Base-by-base conservation (phyloP, 2,113 vertebrate genomes). In the Benitochromis conjunctus region DNA sequence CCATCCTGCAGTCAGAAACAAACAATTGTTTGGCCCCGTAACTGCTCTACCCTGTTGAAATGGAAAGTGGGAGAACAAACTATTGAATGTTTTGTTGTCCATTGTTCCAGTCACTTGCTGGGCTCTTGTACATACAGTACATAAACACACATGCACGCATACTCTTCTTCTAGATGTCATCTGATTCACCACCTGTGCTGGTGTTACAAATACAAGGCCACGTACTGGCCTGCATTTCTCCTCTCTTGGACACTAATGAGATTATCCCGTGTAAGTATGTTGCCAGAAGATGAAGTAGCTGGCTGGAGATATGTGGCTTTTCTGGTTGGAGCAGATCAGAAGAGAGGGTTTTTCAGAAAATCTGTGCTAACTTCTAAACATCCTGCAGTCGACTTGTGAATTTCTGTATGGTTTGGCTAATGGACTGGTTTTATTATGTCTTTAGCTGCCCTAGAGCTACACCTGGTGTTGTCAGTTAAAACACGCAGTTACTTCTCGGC, bases 201-300 rank as follows among this genome's bases (percentile, higher is more conserved):
- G 78, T 83, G 91, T 92, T 93, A 94, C 86, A 92, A 92, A 90
- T 89, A 69, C 87, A 79, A 79, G 77, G 81, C 92, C 46, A 78
- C 11, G 60, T 80, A 53, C 90, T 71, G 71, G 83, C 90, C 86
- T 90, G 66, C 6, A 74, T 74, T 82, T 24, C 91, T 92, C 79
- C 80, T 69, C 84, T 74, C 89, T 89, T 38, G 82, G 88, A 92
- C 88, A 56, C 88, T 95, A 97, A 96, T 92, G 94, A 92, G 96
- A 96, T 97, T 96, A 95, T 90, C 87, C 62, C 89, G 86, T 91
- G 92, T 95, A 95, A 95, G 94, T 95, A 92, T 89, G 80, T 57
- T 21, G 79, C 57, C 62, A 87, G 46, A 83, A 86, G 81, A 84
- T 81, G 64, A 31, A 80, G 55, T 86, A 56, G 53, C 36, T 85